Evolutionary conservation across 2,888 invertebrate genomes (phyloP).

Genomic region (Nemapogon koenigi): DNA sequence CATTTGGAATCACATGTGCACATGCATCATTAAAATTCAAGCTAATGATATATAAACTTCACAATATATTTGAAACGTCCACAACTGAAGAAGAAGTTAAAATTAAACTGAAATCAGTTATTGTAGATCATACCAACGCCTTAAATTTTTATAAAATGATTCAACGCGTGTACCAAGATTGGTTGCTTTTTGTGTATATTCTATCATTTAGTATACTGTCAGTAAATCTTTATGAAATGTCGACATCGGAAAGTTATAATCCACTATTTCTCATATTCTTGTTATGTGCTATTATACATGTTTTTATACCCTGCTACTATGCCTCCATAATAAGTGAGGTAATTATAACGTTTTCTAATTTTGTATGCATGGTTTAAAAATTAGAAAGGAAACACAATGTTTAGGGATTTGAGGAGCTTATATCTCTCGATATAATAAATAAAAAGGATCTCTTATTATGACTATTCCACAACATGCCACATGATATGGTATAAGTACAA

Average conservation of each 20-base stretch:
- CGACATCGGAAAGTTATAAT: conserved; percentile 27
- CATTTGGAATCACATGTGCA: conserved; percentile 38
- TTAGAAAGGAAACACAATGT: background rate
- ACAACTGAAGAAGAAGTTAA: conserved; percentile 23
- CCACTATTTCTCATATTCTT: conserved; percentile 33
- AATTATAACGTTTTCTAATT: too few relatives aligned
- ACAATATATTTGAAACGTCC: conserved; percentile 27
- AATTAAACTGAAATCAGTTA: conserved; percentile 24
- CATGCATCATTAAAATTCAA: conserved; percentile 39
- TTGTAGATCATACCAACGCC: conserved; percentile 35
- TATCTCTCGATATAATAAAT: conserved; percentile 13
- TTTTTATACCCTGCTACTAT: conserved; percentile 38
- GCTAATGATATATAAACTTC: conserved; percentile 28
- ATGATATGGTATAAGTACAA: too few relatives aligned
- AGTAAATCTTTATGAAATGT: conserved; percentile 36
- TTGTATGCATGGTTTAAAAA: too few relatives aligned
- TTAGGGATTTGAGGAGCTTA: background rate
- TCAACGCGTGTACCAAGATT: conserved; percentile 35
- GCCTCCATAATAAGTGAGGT: conserved; percentile 35
- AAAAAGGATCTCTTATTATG: too few relatives aligned
- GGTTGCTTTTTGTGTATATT: conserved; percentile 35
- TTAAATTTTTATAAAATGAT: conserved; percentile 28
- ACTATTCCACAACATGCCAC: too few relatives aligned
- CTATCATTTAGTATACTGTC: conserved; percentile 34
- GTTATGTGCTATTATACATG: conserved; percentile 29